Conservation (phyloP, 1,140 invertebrate species). For the Neoseiulus cucumeris region DNA sequence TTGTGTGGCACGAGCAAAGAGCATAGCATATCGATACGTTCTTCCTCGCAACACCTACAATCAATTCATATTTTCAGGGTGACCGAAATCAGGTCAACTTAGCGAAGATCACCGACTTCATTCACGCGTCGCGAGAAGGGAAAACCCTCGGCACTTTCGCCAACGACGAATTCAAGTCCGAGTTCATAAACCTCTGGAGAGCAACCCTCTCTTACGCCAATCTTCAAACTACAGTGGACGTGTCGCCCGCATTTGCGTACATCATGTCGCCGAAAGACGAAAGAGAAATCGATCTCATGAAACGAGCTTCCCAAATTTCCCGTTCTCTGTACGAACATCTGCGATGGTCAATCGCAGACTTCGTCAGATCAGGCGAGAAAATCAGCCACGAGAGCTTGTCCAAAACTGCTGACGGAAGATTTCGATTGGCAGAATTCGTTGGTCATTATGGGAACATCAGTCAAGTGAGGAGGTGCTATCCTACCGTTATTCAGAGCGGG, state of each 20-base stretch:
- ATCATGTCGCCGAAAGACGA: conserved; percentile 91
- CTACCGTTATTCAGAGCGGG: conserved; percentile 93
- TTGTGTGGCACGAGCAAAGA: too few species aligned
- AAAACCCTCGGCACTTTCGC: conserved; percentile 63
- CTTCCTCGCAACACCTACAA: too few species aligned
- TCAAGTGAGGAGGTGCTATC: conserved; percentile 93
- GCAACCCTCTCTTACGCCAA: conserved; percentile 45
- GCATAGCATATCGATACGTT: too few species aligned
- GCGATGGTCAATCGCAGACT: conserved; percentile 93
- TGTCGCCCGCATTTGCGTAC: conserved; percentile 59
- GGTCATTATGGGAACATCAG: conserved; percentile 54
- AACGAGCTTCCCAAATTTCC: conserved; percentile 77
- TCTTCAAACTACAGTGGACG: conserved; percentile 66
- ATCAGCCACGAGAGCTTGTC: conserved; percentile 73
- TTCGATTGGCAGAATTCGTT: conserved; percentile 83
- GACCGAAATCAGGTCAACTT: conserved; percentile 92
- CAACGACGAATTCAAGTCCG: conserved; percentile 81
- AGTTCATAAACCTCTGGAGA: conserved; percentile 81
- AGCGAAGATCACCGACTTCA: conserved; percentile 56
- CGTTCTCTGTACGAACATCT: conserved; percentile 90
- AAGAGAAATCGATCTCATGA: conserved; percentile 67
- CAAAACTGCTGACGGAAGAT: conserved; percentile 75
- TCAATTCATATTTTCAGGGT: conserved; percentile 45
- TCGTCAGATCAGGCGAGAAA: conserved; percentile 89
- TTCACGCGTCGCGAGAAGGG: conserved; percentile 61